A percentile compares a stretch with the other conserved stretches of the same genome.
These are phyloP conservation scores for Crotalus viridis DNA, from an alignment of 2,113 vertebrate species.

Conservation along the genomic window DNA sequence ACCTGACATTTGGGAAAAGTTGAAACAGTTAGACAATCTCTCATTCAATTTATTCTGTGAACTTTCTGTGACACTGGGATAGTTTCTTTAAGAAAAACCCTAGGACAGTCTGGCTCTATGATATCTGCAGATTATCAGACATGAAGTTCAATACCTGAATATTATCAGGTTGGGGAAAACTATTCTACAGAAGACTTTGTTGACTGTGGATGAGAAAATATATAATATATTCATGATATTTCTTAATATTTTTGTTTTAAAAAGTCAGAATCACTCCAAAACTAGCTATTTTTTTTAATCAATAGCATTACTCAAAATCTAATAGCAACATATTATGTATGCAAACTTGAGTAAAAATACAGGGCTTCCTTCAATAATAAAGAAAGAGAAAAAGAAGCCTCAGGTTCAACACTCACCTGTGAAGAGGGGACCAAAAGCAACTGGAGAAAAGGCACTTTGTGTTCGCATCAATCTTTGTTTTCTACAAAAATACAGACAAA, in stretches of 20 bases:
- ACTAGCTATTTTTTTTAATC: not conserved
- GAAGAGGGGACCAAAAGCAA: conserved; percentile 90
- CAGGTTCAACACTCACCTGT: conserved; percentile 78
- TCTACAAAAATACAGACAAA: conserved; percentile 55
- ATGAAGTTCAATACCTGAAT: not conserved
- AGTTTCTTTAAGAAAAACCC: not conserved
- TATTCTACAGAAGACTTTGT: not conserved
- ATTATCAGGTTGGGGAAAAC: not conserved
- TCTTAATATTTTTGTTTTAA: not conserved
- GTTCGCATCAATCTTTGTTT: conserved; percentile 91
- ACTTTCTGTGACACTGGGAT: not conserved
- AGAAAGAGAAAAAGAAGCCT: not conserved
- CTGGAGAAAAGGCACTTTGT: conserved; percentile 96
- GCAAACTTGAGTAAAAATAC: rapidly evolving
- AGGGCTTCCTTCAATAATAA: rapidly evolving
- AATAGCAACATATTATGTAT: rapidly evolving
- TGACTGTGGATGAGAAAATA: not conserved
- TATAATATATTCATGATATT: not conserved
- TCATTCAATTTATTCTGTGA: not conserved
- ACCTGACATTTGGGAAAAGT: not conserved
- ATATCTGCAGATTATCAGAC: not conserved
- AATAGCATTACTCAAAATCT: not conserved
- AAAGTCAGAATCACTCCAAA: not conserved
- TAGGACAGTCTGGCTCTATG: not conserved
- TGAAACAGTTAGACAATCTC: not conserved